Conservation (phyloP, 2,797 vertebrate species). For the Poecile montanus region DNA sequence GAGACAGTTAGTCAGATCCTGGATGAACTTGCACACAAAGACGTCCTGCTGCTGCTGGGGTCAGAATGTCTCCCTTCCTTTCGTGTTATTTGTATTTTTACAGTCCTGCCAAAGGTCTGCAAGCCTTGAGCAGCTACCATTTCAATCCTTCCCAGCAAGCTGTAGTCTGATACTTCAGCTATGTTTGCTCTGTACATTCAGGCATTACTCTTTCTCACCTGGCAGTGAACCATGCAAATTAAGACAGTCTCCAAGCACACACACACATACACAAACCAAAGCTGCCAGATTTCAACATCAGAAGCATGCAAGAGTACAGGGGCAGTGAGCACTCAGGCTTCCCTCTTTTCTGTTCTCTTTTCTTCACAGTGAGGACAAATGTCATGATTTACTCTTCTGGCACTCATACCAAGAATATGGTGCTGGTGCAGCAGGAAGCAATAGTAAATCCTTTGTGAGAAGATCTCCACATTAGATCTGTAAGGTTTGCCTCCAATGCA, state of each 20-base stretch:
- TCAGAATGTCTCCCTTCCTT: slow-evolving; percentile 10
- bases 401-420: neutral
- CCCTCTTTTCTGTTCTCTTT: neutral
- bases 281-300: slow-evolving; percentile 37
- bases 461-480: neutral
- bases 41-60: neutral
- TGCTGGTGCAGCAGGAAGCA: neutral
- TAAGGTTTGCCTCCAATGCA: neutral
- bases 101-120: slow-evolving; percentile 17
- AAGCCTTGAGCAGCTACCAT: slow-evolving; percentile 49
- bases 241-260: slow-evolving; percentile 4
- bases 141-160: slow-evolving; percentile 4
- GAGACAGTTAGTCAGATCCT: slow-evolving; percentile 37
- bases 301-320: neutral
- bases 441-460: neutral
- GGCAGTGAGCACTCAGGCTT: neutral
- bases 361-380: neutral
- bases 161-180: slow-evolving; percentile 37
- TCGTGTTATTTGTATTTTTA: slow-evolving; percentile 29
- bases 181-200: neutral
- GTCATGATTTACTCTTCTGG: neutral
- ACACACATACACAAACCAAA: slow-evolving; percentile 7
- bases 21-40: slow-evolving; percentile 11
- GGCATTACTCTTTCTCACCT: slow-evolving; percentile 41
- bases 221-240: slow-evolving; percentile 30